Percentiles rank a stretch among this genome's conserved stretches.
These are phyloP conservation scores for Archaeoteleia sp. DNA, from an alignment of 2,888 invertebrate genomes.

Conservation along the genomic window DNA sequence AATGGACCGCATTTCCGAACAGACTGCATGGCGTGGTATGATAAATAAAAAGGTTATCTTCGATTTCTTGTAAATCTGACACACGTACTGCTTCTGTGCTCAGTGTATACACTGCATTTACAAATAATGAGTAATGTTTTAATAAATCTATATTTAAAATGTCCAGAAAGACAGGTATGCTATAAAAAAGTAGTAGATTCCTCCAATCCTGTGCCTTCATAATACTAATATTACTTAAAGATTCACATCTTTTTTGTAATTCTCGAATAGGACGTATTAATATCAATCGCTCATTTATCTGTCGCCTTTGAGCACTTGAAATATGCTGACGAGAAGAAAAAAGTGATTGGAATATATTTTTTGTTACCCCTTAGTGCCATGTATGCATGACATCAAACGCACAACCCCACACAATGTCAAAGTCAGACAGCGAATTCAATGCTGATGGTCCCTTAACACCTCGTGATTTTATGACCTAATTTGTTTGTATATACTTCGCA, in stretches of 20 bases:
- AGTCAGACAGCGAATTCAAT: conserved; percentile 14
- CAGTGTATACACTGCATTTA: conserved; percentile 21
- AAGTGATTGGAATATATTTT: neutral
- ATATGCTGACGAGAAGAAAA: neutral
- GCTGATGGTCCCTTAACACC: conserved; percentile 27
- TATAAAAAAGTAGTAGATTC: conserved; percentile 37
- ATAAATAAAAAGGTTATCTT: conserved; percentile 10
- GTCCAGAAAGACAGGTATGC: conserved; percentile 27
- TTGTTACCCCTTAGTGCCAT: conserved; percentile 22
- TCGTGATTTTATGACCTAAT: conserved; percentile 11
- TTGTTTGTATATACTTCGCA: neutral
- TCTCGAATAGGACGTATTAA: conserved; percentile 23
- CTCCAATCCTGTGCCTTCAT: conserved; percentile 37
- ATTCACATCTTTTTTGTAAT: conserved; percentile 23
- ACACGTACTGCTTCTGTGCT: too few relatives aligned
- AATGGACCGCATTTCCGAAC: conserved; percentile 20
- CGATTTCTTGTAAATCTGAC: too few relatives aligned
- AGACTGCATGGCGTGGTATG: conserved; percentile 16
- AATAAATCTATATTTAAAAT: conserved; percentile 1
- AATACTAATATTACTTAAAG: conserved; percentile 10
- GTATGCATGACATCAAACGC: conserved; percentile 37
- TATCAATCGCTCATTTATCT: conserved; percentile 5
- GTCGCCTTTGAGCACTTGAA: neutral
- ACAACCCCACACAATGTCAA: too few relatives aligned
- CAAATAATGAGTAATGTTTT: conserved; percentile 25